These are phyloP conservation scores for Panagrolaimus sp. DNA, from an alignment of 1,140 invertebrate species.

Conservation along the genomic window DNA sequence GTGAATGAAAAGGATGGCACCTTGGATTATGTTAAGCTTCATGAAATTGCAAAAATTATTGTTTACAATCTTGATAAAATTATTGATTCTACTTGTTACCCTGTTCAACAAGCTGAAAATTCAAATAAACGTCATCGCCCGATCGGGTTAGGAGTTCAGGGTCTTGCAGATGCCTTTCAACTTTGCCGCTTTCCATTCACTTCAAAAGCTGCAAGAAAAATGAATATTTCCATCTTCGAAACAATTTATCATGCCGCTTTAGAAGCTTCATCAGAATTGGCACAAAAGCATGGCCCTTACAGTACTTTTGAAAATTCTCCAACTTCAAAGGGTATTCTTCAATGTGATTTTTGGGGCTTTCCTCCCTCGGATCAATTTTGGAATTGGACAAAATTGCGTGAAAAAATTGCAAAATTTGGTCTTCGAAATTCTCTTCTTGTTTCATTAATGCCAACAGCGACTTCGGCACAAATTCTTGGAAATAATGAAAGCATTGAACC, in stretches of 20 bases:
- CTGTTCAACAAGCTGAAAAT: constrained; percentile 64
- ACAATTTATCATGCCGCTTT: constrained; percentile 90
- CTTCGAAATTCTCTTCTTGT: constrained; percentile 85
- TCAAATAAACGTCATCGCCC: constrained; percentile 87
- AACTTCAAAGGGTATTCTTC: constrained; percentile 88
- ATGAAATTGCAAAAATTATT: too few species aligned
- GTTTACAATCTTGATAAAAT: too few species aligned
- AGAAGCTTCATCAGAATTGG: constrained; percentile 88
- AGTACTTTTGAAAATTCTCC: constrained; percentile 83
- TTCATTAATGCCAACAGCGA: constrained; percentile 95
- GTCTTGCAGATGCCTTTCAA: constrained; percentile 88
- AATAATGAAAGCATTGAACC: constrained; percentile 97
- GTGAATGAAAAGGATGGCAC: constrained; percentile 61
- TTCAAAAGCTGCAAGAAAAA: constrained; percentile 70
- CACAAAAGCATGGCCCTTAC: constrained; percentile 77
- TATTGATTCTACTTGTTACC: too few species aligned
- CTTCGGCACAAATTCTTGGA: constrained; percentile 92
- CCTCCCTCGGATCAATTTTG: constrained; percentile 74
- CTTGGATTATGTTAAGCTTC: too few species aligned
- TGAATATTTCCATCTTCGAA: constrained; percentile 93
- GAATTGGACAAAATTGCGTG: constrained; percentile 80
- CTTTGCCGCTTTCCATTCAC: constrained; percentile 83
- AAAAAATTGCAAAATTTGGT: constrained; percentile 79
- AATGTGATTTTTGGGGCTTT: constrained; percentile 83
- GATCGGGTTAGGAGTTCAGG: constrained; percentile 81